Evolutionary conservation across 2,113 vertebrate species (phyloP), one percentile per base, ranked within the genome.

Genomic region (Odontophorus gujanensis): DNA sequence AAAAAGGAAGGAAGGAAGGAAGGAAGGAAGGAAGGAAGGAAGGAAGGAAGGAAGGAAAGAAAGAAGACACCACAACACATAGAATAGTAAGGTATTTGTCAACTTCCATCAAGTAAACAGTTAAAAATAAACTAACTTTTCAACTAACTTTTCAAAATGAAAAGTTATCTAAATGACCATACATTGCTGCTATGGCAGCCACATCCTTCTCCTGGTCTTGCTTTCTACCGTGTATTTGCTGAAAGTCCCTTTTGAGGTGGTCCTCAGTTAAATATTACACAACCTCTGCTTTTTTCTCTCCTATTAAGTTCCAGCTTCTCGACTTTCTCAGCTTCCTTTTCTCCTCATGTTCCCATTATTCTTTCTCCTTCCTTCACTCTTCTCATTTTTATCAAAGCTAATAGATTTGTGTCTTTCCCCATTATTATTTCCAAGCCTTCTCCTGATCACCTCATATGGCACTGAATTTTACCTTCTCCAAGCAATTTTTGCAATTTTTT

Each of bases 101-200:
- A 32, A 87, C 55, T 72, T 85, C 28, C 48, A 68, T 68, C 25
- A 80, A 68, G 24, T 30, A 62, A 87, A 63, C 9, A 36, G 34
- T 65, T 82, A 76, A 66, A 94, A 89, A 85, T 61, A 63, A 69
- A 45, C 30, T 51, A 61, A 26, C 32, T 75, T 84, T 69, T 43
- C 25, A 67, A 73, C n/a, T 51, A 61, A 26, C 32, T 75, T 84
- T 69, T 43, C 28, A 71, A 73, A 83, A 53, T 90, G 36, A 71
- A 77, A 30, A 5, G 58, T 66, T 63, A 14, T 71, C 6, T 40
- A 77, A 50, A 21, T 28, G 48, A 79, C 61, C 12, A 32, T 12
- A 8, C 30, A 62, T 62, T 90, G 18, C n/a, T 0, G 0, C 38
- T 20, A 53, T 32, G 10, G 28, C 32, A 76, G 7, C 7, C 38